Conservation (phyloP, 2,113 vertebrate species). For the Notiomystis cincta region DNA sequence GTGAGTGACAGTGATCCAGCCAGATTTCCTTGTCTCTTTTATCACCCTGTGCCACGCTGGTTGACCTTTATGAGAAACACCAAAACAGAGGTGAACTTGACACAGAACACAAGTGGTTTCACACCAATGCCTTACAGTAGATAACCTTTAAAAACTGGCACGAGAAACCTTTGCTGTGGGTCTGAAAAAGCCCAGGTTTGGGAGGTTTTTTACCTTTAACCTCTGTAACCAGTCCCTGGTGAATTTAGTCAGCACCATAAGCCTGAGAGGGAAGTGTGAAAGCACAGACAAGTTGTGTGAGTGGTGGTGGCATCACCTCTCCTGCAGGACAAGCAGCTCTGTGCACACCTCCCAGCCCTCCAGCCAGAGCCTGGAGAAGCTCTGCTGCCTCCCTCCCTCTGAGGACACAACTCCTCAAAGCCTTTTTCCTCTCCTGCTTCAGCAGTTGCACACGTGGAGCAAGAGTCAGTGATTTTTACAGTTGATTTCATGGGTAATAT, state of each 20-base stretch:
- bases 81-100: background rate
- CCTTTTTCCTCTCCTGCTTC: background rate
- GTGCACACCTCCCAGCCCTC: background rate
- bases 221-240: background rate
- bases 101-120: background rate
- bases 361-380: background rate
- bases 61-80: background rate
- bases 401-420: background rate
- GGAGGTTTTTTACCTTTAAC: background rate
- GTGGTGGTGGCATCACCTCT: background rate
- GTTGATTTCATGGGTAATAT: background rate
- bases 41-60: background rate
- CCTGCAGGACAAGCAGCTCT: background rate
- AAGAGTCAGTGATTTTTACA: background rate
- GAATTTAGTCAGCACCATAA: background rate
- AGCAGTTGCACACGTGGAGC: background rate
- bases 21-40: background rate
- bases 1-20: background rate
- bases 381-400: background rate
- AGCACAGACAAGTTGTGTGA: accelerated
- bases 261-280: background rate
- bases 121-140: background rate
- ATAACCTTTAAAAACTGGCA: background rate
- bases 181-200: background rate
- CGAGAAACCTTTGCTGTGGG: background rate